Evolutionary conservation across 1,140 invertebrate genomes (phyloP).

Genomic region (Zophobas atratus): DNA sequence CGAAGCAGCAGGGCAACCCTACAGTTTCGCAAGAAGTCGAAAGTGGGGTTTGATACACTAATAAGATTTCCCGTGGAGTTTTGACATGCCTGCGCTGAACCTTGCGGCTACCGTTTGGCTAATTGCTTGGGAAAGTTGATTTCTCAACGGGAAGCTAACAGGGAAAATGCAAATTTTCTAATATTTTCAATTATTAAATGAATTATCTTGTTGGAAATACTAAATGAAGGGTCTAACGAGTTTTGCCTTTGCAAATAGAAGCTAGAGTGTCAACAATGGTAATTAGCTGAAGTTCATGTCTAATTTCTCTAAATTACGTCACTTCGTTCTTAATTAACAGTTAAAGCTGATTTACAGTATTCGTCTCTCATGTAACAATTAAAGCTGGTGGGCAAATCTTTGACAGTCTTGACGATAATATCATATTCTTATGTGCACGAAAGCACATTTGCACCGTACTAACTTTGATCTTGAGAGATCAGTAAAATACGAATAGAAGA

Average conservation of each 20-base stretch:
- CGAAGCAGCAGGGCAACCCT: conserved; percentile 1
- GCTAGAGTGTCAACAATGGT: conserved; percentile 16
- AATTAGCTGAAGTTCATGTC: conserved; percentile 4
- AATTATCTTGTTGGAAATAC: conserved; percentile 1
- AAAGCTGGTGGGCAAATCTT: too few relatives aligned
- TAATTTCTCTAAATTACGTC: not conserved
- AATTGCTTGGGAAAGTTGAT: conserved; percentile 34
- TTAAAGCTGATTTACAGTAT: not conserved
- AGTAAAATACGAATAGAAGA: too few relatives aligned
- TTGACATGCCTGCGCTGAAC: not conserved
- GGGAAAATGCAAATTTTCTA: conserved; percentile 28
- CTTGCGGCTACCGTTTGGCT: not conserved
- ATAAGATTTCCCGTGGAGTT: conserved; percentile 39
- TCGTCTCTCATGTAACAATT: too few relatives aligned
- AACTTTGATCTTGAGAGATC: too few relatives aligned
- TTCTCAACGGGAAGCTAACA: not conserved
- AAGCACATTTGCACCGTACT: too few relatives aligned
- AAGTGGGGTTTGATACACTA: conserved; percentile 10
- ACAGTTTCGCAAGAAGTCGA: conserved; percentile 4
- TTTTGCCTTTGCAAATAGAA: conserved; percentile 12
- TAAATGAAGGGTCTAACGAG: conserved; percentile 32
- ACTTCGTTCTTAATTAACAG: conserved; percentile 6
- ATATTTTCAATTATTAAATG: conserved; percentile 3
- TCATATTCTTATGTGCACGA: too few relatives aligned
- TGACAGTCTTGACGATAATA: too few relatives aligned